Percentiles rank a stretch among this genome's conserved stretches.
Evolutionary conservation across 2,797 vertebrate species (phyloP).

Genomic region (Acanthopagrus latus): DNA sequence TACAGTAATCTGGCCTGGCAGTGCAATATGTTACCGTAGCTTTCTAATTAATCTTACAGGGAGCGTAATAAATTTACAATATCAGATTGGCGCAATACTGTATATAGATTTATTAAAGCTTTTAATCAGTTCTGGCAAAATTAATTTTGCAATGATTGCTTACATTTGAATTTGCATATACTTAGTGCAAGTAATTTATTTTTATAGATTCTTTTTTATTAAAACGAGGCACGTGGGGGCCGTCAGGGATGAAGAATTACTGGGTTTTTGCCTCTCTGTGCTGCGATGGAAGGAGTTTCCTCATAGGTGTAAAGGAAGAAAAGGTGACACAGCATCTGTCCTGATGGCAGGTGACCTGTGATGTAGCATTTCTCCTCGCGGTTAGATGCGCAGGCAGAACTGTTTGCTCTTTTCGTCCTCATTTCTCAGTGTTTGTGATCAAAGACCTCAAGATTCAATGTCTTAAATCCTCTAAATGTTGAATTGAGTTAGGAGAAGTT

Average conservation of each 20-base stretch:
- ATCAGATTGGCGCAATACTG: constrained; percentile 99
- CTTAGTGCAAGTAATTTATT: constrained; percentile 98
- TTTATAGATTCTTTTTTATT: constrained; percentile 94
- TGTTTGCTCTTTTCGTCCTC: too few species aligned
- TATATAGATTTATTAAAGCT: constrained; percentile 99
- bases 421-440: background rate
- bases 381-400: too few species aligned
- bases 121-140: constrained; percentile 99
- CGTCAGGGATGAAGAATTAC: constrained; percentile 73
- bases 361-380: background rate
- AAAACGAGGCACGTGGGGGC: constrained; percentile 89
- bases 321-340: constrained; percentile 47
- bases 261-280: constrained; percentile 43
- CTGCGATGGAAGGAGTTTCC: constrained; percentile 37
- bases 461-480: background rate
- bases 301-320: constrained; percentile 25
- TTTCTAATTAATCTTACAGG: constrained; percentile 99
- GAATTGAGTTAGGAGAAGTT: background rate
- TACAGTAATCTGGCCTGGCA: constrained; percentile 98
- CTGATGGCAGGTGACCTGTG: background rate
- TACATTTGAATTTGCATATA: constrained; percentile 99
- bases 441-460: too few species aligned
- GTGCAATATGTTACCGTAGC: constrained; percentile 98
- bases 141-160: constrained; percentile 99
- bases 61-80: constrained; percentile 99